phyloP scores from a whole-genome alignment of 2,888 invertebrate species.

The Scrobipalpa atriplicella region DNA sequence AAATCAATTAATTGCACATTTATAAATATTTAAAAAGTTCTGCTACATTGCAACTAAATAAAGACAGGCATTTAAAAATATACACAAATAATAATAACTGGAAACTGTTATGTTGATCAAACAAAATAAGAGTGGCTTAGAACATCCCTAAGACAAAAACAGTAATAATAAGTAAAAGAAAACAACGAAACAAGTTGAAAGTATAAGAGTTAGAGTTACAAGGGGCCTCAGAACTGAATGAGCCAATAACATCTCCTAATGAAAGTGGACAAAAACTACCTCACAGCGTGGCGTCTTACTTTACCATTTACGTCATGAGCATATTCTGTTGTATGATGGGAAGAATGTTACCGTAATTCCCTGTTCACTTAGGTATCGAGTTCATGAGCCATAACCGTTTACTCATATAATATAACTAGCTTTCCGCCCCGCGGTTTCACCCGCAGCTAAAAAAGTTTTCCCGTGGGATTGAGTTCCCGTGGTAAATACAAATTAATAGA shows the following conservation, averaged over 20 bases:
- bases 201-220: constrained; percentile 30
- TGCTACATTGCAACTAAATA: no score
- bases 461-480: no score
- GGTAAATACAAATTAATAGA: no score
- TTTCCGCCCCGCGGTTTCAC: no score
- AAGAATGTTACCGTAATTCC: constrained; percentile 30
- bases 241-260: constrained; percentile 59
- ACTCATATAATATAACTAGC: no score
- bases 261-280: constrained; percentile 59
- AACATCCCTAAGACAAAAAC: constrained; percentile 36
- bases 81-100: no score
- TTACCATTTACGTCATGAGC: constrained; percentile 41
- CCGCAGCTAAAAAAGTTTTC: no score
- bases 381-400: not conserved
- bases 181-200: constrained; percentile 12
- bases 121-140: not conserved
- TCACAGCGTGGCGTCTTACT: constrained; percentile 42
- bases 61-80: no score
- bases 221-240: constrained; percentile 37
- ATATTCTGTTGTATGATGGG: constrained; percentile 34
- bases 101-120: no score
- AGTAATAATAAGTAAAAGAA: not conserved
- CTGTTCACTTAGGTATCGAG: not conserved
- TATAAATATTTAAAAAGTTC: no score
- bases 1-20: no score